Percentiles rank a stretch among this genome's conserved stretches.
These are phyloP conservation scores for Onychomys leucogaster DNA, from an alignment of 2,797 vertebrate species.

Conservation along the genomic window DNA sequence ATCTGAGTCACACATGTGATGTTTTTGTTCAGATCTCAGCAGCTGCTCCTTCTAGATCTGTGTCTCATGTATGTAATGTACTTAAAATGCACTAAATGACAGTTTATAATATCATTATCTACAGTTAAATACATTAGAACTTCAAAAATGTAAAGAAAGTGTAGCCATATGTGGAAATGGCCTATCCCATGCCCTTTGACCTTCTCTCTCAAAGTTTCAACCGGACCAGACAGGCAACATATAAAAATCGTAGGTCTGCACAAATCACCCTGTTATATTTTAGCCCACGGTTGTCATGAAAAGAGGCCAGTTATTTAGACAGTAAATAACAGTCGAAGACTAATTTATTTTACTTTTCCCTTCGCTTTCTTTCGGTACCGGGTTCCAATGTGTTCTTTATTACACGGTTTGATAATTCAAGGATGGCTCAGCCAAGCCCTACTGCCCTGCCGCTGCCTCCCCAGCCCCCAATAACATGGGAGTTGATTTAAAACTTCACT, in stretches of 20 bases:
- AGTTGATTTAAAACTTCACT: constrained; percentile 94
- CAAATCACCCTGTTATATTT: constrained; percentile 84
- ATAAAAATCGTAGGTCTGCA: constrained; percentile 80
- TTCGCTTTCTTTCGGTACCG: constrained; percentile 89
- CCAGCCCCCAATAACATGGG: constrained; percentile 91
- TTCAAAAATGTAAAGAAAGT: constrained; percentile 90
- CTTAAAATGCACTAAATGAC: constrained; percentile 89
- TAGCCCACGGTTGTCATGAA: constrained; percentile 78
- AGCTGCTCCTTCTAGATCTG: constrained; percentile 81
- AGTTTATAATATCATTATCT: constrained; percentile 92
- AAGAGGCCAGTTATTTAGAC: constrained; percentile 84
- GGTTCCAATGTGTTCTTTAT: constrained; percentile 95
- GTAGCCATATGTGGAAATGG: constrained; percentile 90
- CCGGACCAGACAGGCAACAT: constrained; percentile 79
- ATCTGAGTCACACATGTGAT: constrained; percentile 41
- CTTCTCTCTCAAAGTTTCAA: constrained; percentile 69
- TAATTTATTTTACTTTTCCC: constrained; percentile 89
- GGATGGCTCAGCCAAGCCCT: constrained; percentile 81
- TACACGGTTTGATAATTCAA: constrained; percentile 96
- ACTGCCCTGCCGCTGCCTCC: constrained; percentile 58
- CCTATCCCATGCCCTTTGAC: constrained; percentile 89
- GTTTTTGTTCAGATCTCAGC: constrained; percentile 83
- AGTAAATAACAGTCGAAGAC: constrained; percentile 86
- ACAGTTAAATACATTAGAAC: constrained; percentile 91
- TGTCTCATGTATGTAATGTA: constrained; percentile 87